Evolutionary conservation across 2,797 vertebrate species (phyloP).

Genomic region (Gallinago solitaria): DNA sequence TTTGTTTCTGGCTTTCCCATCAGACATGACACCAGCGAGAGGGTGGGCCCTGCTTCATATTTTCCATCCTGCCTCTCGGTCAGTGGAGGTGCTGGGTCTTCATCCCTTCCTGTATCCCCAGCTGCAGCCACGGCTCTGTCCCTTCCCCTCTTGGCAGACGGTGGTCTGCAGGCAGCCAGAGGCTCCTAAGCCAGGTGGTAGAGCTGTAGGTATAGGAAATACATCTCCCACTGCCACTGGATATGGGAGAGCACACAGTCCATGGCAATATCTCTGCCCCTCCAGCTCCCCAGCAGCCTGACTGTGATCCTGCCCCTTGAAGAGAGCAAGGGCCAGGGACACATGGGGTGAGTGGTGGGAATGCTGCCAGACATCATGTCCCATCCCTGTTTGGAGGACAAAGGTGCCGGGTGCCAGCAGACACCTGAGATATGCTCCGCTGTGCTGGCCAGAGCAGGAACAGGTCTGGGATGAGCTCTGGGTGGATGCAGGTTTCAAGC

Average conservation of each 20-base stretch:
- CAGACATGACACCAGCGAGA: accelerated
- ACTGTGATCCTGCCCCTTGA: background rate
- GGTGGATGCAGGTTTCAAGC: background rate
- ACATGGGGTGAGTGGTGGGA: accelerated
- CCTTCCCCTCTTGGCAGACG: background rate
- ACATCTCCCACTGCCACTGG: background rate
- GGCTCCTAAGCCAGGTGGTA: background rate
- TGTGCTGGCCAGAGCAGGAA: background rate
- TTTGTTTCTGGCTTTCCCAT: background rate
- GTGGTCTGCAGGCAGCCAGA: background rate
- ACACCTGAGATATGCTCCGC: accelerated
- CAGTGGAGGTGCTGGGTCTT: background rate
- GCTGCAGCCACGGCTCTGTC: background rate
- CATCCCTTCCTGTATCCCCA: background rate
- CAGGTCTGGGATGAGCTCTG: background rate
- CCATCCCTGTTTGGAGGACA: background rate
- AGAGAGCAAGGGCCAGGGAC: background rate
- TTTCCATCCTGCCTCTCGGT: background rate
- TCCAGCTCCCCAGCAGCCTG: background rate
- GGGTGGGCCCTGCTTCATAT: background rate
- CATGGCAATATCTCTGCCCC: accelerated
- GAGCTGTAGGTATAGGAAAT: background rate
- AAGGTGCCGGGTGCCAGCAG: background rate
- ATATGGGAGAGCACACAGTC: background rate
- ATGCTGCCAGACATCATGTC: background rate